phyloP scores from a whole-genome alignment of 2,113 vertebrate genomes.

The Nibea coibor region DNA sequence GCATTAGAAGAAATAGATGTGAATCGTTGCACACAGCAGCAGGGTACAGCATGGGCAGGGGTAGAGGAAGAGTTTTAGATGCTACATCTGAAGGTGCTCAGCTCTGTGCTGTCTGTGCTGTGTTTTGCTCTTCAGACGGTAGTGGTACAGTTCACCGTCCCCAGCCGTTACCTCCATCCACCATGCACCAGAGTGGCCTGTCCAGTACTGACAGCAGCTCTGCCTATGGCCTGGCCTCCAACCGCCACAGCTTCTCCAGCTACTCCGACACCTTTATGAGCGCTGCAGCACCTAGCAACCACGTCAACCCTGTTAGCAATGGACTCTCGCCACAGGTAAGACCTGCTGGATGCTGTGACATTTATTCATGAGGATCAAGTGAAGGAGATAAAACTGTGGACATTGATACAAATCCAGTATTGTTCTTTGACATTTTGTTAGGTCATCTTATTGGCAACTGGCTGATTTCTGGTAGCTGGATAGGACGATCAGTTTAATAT shows the following conservation, averaged over 20 bases:
- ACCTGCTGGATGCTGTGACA: neutral
- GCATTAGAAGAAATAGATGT: neutral
- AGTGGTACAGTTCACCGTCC: slow-evolving; percentile 93
- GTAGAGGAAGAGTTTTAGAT: neutral
- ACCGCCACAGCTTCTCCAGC: slow-evolving; percentile 93
- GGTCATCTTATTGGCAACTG: neutral
- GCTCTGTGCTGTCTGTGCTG: neutral
- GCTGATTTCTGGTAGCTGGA: neutral
- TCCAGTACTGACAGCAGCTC: slow-evolving; percentile 85
- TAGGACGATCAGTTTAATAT: neutral
- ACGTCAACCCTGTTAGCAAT: slow-evolving; percentile 95
- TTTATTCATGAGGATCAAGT: neutral
- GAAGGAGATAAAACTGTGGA: neutral
- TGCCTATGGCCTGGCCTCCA: slow-evolving; percentile 89
- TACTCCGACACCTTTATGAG: slow-evolving; percentile 97
- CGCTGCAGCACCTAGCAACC: slow-evolving; percentile 88
- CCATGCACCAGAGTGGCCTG: slow-evolving; percentile 94
- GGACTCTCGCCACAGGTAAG: slow-evolving; percentile 95
- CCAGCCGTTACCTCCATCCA: slow-evolving; percentile 94
- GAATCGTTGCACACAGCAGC: neutral
- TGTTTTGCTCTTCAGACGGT: slow-evolving; percentile 81
- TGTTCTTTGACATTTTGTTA: neutral
- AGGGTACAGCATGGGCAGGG: neutral
- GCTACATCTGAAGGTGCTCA: neutral
- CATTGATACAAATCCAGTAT: neutral